Evolutionary conservation across 1,140 invertebrate genomes (phyloP).

Genomic region (Kradibia gibbosae): DNA sequence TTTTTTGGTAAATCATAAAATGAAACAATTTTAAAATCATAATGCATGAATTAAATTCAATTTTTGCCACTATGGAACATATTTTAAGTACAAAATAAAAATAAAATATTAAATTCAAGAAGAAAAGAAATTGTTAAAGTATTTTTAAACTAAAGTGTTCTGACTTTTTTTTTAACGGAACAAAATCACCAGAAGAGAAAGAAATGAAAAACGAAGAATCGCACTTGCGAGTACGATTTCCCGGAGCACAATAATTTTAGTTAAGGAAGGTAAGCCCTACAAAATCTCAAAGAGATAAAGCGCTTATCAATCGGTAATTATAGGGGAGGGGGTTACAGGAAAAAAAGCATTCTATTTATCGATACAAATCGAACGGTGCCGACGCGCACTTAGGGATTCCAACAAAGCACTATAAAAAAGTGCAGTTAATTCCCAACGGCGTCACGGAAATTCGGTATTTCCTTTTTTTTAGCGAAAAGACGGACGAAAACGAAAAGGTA

Average conservation of each 20-base stretch:
- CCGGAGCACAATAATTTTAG: conserved; percentile 36
- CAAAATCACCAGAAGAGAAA: not conserved
- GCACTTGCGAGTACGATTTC: conserved; percentile 32
- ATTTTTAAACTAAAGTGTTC: too few relatives aligned
- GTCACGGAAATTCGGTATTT: conserved; percentile 41
- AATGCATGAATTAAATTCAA: conserved; percentile 24
- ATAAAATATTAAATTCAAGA: conserved; percentile 10
- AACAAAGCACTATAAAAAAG: conserved; percentile 39
- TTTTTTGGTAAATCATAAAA: not conserved
- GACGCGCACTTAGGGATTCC: conserved; percentile 22
- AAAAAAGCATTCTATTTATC: conserved; percentile 37
- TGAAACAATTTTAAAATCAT: not conserved
- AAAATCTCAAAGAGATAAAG: conserved; percentile 38
- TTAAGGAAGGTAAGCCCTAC: conserved; percentile 23
- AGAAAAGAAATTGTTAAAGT: not conserved
- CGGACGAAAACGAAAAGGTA: conserved; percentile 19
- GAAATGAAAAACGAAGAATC: conserved; percentile 12
- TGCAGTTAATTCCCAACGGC: conserved; percentile 46
- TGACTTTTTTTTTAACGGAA: too few relatives aligned
- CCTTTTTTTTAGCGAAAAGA: conserved; percentile 12
- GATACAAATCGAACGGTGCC: conserved; percentile 44
- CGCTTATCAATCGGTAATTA: conserved; percentile 49
- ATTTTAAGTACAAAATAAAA: conserved; percentile 23
- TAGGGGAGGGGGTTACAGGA: conserved; percentile 24
- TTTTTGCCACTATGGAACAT: conserved; percentile 11